Evolutionary conservation across 2,113 vertebrate genomes (phyloP), one percentile per base, ranked within the genome.

Genomic region (human): DNA sequence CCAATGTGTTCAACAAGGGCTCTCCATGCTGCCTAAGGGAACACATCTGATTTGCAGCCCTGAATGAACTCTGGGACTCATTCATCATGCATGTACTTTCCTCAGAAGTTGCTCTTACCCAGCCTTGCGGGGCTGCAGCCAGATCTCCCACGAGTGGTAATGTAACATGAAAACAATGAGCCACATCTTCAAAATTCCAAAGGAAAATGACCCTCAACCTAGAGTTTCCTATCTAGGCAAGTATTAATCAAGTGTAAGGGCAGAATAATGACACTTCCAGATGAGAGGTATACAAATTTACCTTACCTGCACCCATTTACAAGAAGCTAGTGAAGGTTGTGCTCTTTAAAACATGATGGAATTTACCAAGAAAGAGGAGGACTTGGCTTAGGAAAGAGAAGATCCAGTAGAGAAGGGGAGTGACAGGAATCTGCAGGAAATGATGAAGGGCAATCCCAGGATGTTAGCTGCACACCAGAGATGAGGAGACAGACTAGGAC

Each of bases 121-220:
- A 22, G 52, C 40, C 3, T 22, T 48, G 45, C 0, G 2, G 1
- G 25, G 40, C 17, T n/a, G 48, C 35, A 3, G 75, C 3, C 9
- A 27, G 14, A 14, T 32, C 8, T 13, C 68, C 16, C 30, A 2
- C 23, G 3, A 23, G 50, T n/a, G 55, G 9, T 35, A n/a, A 25
- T 18, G 30, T 10, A 18, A 11, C 22, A 12, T 1, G 38, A 57
- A 84, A 52, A 73, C 79, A 75, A 17, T 10, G 25, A 14, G 35
- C 40, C 23, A 4, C 20, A 17, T 25, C 50, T 30, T 79, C 35
- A 57, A 5, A 30, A 18, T 55, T 38, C 52, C 35, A 38, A 32
- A 38, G 70, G 92, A 80, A 57, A 66, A 66, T 8, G 14, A 48
- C 50, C 50, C 75, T 23, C 57, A 13, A 11, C 68, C 27, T 43